These are phyloP conservation scores for Eutolmus rufibarbis DNA, from an alignment of 2,888 invertebrate species.

Conservation along the genomic window DNA sequence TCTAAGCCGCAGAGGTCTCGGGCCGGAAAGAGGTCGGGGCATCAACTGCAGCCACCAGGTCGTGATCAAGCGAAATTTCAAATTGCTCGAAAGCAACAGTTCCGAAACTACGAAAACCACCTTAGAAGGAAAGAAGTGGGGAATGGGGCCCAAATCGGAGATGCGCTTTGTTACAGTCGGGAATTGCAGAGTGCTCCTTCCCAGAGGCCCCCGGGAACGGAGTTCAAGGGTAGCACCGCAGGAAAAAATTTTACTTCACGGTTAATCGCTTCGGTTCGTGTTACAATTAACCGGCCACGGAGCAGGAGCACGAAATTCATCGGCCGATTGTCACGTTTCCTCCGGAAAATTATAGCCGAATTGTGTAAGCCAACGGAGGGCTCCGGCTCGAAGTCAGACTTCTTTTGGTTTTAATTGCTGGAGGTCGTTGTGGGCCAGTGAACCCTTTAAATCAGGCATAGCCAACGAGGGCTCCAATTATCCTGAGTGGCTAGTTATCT, in stretches of 20 bases:
- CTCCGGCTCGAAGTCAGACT: not conserved
- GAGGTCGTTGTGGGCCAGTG: not conserved
- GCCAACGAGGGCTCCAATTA: not conserved
- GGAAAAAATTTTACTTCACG: constrained; percentile 4
- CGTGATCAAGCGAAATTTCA: constrained; percentile 15
- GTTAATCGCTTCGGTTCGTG: constrained; percentile 18
- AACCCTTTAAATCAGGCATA: not conserved
- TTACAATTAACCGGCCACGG: not conserved
- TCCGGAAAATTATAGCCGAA: not conserved
- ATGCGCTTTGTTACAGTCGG: not conserved
- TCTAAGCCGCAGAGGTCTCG: not conserved
- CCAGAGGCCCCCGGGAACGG: not conserved
- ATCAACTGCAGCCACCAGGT: not conserved
- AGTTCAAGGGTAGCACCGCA: constrained; percentile 6
- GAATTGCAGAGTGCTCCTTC: not conserved
- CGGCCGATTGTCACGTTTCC: constrained; percentile 14
- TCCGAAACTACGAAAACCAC: not conserved
- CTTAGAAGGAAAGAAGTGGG: not conserved
- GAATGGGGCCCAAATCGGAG: not conserved
- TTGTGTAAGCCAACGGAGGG: not conserved
- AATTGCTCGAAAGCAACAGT: constrained; percentile 22
- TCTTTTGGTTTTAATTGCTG: not conserved
- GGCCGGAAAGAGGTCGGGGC: not conserved
- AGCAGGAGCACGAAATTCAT: not conserved
- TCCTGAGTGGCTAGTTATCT: not conserved